Evolutionary conservation across 1,140 invertebrate genomes (phyloP).

Genomic region (Steinernema khuongi): DNA sequence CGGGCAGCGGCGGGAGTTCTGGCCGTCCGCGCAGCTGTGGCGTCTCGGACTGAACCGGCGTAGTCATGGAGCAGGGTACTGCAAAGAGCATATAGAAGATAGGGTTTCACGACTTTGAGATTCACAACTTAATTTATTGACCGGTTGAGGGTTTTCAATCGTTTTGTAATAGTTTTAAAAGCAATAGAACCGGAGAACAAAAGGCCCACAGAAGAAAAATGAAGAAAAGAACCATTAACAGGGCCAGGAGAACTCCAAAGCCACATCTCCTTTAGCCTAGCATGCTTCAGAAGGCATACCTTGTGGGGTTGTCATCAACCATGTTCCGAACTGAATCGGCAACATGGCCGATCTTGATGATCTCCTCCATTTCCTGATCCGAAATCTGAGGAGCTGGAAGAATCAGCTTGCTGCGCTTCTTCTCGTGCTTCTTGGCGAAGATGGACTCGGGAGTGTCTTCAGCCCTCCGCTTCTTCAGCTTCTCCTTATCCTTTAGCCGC

Average conservation of each 20-base stretch:
- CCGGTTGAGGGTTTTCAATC: too few relatives aligned
- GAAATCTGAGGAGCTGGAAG: slow-evolving; percentile 93
- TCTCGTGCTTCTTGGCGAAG: slow-evolving; percentile 79
- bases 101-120: too few relatives aligned
- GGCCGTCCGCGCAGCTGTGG: slow-evolving; percentile 71
- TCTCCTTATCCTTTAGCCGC: slow-evolving; percentile 75
- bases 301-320: slow-evolving; percentile 64
- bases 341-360: slow-evolving; percentile 90
- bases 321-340: slow-evolving; percentile 87
- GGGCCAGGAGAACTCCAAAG: too few relatives aligned
- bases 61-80: slow-evolving; percentile 86
- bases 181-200: too few relatives aligned
- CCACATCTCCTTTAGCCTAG: too few relatives aligned
- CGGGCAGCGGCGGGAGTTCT: slow-evolving; percentile 71
- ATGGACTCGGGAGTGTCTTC: slow-evolving; percentile 89
- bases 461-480: slow-evolving; percentile 54
- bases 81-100: slow-evolving; percentile 32
- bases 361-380: slow-evolving; percentile 73
- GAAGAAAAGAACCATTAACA: too few relatives aligned
- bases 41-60: slow-evolving; percentile 71
- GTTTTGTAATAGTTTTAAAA: too few relatives aligned
- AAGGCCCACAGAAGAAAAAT: too few relatives aligned
- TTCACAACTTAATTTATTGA: too few relatives aligned
- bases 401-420: slow-evolving; percentile 90
- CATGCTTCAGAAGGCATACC: slow-evolving; percentile 34